Base-by-base conservation (phyloP, 2,888 invertebrate genomes). In the Lochmaea capreae region DNA sequence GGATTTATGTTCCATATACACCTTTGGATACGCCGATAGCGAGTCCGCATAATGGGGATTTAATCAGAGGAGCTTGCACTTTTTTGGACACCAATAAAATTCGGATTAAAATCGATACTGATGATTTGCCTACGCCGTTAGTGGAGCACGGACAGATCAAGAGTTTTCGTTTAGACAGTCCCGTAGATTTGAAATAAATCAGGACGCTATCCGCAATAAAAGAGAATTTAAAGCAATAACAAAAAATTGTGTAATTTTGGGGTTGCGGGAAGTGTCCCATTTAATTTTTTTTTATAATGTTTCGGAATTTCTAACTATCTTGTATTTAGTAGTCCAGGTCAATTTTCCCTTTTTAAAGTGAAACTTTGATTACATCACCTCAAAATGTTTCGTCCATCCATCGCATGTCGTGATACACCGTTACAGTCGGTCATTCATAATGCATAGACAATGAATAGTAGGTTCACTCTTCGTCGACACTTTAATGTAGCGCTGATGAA, bases 1-100 rank as follows among this genome's bases (percentile, higher is more conserved):
- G 94, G 75, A 94, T 95, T 78, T 94, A 94, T 86, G 94, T 95
- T 69, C 93, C 94, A 1, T 94, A 94, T 86, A 90, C 91, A n/a
- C 91, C 91, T 12, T 84, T 90, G 1, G 90, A 89, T 68, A 87
- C 84, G 83, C 90, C 80, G 80, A 88, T 84, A 82, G 88, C 86
- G 83, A 90, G 79, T 85, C 89, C 89, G 76, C 90, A 90, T 65
- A 90, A 89, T 65, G 82, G 89, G 84, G 82, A 84, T 72, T 65
- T 79, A 59, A 86, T 87, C 71, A 87, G 88, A 78, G 74, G 87
- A 78, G 73, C 65, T 22, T 90, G 91, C 52, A 87, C 90, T 10
- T 89, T 89, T 78, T 89, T 89, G 11, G 91, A 93, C 70, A 91
- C 92, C 71, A 94, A 94, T 86, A 91, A 92, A 83, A 94, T 94